A percentile compares a stretch with the other conserved stretches of the same genome.
Evolutionary conservation across 2,113 vertebrate species (phyloP).

Genomic region (Macaca nemestrina): DNA sequence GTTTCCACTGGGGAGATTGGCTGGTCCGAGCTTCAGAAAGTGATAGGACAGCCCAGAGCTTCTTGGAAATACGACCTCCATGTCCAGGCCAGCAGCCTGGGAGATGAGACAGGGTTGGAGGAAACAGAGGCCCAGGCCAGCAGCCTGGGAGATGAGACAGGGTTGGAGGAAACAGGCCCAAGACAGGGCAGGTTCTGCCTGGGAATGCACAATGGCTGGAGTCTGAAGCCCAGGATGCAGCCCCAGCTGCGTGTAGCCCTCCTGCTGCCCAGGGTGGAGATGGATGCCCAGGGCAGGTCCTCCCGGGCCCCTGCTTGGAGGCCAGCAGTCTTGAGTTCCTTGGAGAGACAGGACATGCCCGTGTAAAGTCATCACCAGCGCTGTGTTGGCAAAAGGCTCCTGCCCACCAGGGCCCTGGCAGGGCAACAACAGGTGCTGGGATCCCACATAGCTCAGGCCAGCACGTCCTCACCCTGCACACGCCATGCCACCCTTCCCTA

Average conservation of each 20-base stretch:
- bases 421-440: not conserved
- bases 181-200: not conserved
- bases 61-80: not conserved
- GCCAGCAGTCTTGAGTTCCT: not conserved
- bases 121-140: not conserved
- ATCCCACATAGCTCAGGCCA: fast-evolving
- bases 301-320: not conserved
- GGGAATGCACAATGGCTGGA: not conserved
- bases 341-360: not conserved
- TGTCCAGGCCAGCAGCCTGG: not conserved
- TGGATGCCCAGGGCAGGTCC: not conserved
- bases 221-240: not conserved
- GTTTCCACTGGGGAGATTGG: not conserved
- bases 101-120: not conserved
- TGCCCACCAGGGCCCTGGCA: fast-evolving
- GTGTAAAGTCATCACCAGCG: not conserved
- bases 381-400: not conserved
- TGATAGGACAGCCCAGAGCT: not conserved
- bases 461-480: not conserved
- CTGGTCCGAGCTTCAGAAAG: not conserved
- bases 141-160: not conserved
- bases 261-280: not conserved
- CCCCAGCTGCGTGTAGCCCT: too few species aligned
- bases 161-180: not conserved
- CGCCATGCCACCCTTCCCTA: too few species aligned